Base-by-base conservation (phyloP, 2,888 invertebrate genomes). In the Pollenia griseotomentosa region DNA sequence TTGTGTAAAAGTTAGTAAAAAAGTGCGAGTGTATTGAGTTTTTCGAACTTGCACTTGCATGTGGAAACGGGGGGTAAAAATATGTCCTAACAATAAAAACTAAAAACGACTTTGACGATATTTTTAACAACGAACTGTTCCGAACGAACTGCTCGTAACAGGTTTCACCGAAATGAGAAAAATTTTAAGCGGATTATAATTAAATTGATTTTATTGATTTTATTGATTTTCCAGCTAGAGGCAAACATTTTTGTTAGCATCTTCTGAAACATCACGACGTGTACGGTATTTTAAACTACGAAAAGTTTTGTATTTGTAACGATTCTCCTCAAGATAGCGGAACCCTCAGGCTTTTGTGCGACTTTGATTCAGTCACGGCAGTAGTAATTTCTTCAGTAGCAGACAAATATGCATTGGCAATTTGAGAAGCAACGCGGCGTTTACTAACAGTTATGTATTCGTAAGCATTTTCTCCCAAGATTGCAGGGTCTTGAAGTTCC, bases 361-460 rank as follows among this genome's bases (percentile, higher is more conserved):
- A 33, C 42, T 81, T 74, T 9, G 66, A 14, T 6, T 82, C 79
- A 8, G 57, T 48, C 2, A 46, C 63, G 11, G 48, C 53, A 9
- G 73, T 77, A 14, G 79, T 77, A 40, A 84, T 55, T 59, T 83
- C 85, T 6, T 74, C 68, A 0, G 57, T 55, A 12, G 91, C 91
- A 57, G 92, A 91, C 88, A 91, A 65, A 63, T 91, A 92, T 6
- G 92, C 91, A 66, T 83, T 88, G 65, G 90, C 87, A 9, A 92
- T 70, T 80, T 92, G 92, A 7, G 84, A 86, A 0, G 89, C 89
- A 86, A 89, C 89, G 75, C 89, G 89, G 66, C 87, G 87, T 12
- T 83, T 55, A 85, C 85, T 19, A 84, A 86, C 48, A 79, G 83
- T 83, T 68, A 75, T 87, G 61, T 87, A 85, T 71, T 83, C 85